Conservation (phyloP, 2,888 invertebrate genomes). For the Pecten maximus region DNA sequence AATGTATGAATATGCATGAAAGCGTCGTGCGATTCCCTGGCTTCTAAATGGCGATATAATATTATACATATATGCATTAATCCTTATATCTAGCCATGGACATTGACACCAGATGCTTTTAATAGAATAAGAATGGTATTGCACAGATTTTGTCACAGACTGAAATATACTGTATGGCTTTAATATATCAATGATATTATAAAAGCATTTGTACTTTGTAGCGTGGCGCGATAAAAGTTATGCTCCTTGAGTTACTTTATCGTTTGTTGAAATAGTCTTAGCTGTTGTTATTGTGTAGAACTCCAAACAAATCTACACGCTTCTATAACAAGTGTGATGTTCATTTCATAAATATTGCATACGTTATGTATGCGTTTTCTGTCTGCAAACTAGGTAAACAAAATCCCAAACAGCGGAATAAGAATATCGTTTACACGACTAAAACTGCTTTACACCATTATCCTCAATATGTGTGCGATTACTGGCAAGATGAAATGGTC, state of each 20-base stretch:
- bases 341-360: background rate
- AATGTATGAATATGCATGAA: background rate
- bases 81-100: background rate
- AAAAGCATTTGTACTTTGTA: background rate
- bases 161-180: background rate
- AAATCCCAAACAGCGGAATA: slow-evolving; percentile 24
- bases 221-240: background rate
- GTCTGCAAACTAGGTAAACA: background rate
- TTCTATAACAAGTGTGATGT: background rate
- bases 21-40: background rate
- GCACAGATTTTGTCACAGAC: background rate
- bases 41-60: background rate
- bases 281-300: background rate
- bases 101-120: background rate
- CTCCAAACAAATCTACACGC: background rate
- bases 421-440: slow-evolving; percentile 15
- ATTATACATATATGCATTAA: background rate
- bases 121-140: background rate
- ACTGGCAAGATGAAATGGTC: background rate
- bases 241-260: background rate
- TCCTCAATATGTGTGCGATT: slow-evolving; percentile 4
- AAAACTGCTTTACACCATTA: slow-evolving; percentile 19
- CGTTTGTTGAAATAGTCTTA: background rate
- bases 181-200: background rate
- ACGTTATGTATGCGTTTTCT: background rate